Base-by-base conservation (phyloP, 2,797 vertebrate species). In the Lacerta viridis region DNA sequence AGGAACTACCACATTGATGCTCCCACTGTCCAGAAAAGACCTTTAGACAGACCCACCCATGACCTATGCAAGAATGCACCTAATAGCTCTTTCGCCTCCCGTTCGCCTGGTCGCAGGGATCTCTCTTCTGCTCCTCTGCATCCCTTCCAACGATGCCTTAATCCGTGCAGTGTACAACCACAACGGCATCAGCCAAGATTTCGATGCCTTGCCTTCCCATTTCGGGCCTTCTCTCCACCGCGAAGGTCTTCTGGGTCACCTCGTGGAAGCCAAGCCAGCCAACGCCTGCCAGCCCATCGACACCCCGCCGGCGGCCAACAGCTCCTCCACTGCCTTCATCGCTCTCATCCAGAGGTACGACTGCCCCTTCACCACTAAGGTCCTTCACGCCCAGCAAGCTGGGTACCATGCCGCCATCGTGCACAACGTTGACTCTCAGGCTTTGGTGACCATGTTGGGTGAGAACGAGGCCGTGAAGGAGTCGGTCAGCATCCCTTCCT, bases 351-450 rank as follows among this genome's bases (percentile, higher is more conserved):
- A 94, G 29, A 97, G 97, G 46, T 95, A 91, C 1, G 96, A 97
- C 64, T 99, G 98, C 93, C 96, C 97, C 76, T 98, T 98, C 7
- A 97, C 97, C 23, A 85, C 97, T 82, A 98, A 98, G 97, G 98
- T 98, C 17, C 95, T 98, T 13, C 96, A 98, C 0, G 98, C 98
- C 5, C 98, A 98, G 93, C 96, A 93, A 88, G 98, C 98, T 0
- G 98, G 98, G 1, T 98, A 95, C 89, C 93, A 93, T 20, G 97
- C 97, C 0, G 98, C 97, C 10, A 95, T 98, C 0, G 90, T 98
- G 80, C 95, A 98, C 96, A 98, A 98, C 33, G 90, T 97, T 86
- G 91, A 96, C 80, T 98, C 98, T 0, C 97, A 98, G 17, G 92
- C 90, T 27, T 94, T 98, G 39, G 94, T 98, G 77, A 97, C 92